Evolutionary conservation across 2,888 invertebrate genomes (phyloP).

Genomic region (Apodemia hepburni): DNA sequence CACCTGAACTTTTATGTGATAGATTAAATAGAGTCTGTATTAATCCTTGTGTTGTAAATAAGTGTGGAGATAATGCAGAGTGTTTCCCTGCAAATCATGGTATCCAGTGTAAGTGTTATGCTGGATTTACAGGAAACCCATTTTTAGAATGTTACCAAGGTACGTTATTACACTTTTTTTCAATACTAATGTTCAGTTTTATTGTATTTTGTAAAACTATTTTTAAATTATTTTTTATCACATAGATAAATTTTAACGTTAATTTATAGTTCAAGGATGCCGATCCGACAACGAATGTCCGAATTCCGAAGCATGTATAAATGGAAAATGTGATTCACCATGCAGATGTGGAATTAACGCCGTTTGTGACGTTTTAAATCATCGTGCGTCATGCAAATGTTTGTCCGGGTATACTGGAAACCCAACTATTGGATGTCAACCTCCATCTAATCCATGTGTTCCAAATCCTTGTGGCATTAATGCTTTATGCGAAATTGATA

Average conservation of each 20-base stretch:
- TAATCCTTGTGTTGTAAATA: slow-evolving; percentile 88
- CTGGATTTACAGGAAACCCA: slow-evolving; percentile 88
- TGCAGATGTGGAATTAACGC: slow-evolving; percentile 90
- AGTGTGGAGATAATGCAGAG: slow-evolving; percentile 91
- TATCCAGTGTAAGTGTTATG: slow-evolving; percentile 86
- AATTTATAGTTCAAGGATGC: slow-evolving; percentile 83
- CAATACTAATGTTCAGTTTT: no score
- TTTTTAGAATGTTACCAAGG: slow-evolving; percentile 85
- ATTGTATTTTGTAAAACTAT: not conserved
- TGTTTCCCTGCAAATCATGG: slow-evolving; percentile 88
- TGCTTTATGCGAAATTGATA: slow-evolving; percentile 91
- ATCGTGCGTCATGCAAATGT: slow-evolving; percentile 90
- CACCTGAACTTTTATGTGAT: slow-evolving; percentile 92
- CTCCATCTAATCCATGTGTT: slow-evolving; percentile 88
- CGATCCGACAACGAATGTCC: slow-evolving; percentile 86
- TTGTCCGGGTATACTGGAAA: slow-evolving; percentile 90
- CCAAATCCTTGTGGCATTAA: slow-evolving; percentile 94
- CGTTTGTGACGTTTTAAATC: slow-evolving; percentile 89
- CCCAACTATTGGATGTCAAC: slow-evolving; percentile 85
- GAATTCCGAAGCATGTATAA: slow-evolving; percentile 87
- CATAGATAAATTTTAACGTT: not conserved
- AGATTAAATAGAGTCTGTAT: slow-evolving; percentile 91
- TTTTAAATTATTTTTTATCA: not conserved
- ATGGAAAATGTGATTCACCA: slow-evolving; percentile 87
- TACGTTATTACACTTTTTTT: slow-evolving; percentile 38